Conservation (phyloP, 2,113 vertebrate genomes). For the Bubalus kerabau region DNA sequence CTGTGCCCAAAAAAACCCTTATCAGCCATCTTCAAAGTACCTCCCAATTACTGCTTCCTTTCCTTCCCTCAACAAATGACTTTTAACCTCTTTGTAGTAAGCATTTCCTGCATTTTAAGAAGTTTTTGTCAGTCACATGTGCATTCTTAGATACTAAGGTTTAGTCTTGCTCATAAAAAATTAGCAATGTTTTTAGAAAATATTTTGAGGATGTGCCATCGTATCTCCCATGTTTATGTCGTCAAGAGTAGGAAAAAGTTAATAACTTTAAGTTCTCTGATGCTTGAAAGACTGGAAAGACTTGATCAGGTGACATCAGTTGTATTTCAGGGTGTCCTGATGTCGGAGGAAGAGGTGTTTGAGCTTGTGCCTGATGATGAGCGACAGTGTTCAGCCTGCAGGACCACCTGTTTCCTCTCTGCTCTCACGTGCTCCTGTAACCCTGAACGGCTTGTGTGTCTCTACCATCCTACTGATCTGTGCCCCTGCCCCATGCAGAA, state of each 20-base stretch:
- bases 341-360: constrained; percentile 96
- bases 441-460: constrained; percentile 92
- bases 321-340: constrained; percentile 88
- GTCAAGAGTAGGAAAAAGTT: background rate
- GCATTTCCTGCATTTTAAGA: background rate
- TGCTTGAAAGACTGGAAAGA: constrained; percentile 8
- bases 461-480: constrained; percentile 89
- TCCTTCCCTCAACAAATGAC: background rate
- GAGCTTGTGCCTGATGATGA: constrained; percentile 97
- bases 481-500: constrained; percentile 91
- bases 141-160: background rate
- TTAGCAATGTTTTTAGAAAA: background rate
- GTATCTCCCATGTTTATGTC: background rate
- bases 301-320: background rate
- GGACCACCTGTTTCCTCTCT: constrained; percentile 98
- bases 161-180: background rate
- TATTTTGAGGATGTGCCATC: background rate
- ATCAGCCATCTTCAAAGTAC: background rate
- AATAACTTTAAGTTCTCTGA: background rate
- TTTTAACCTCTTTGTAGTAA: background rate
- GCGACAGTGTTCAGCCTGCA: constrained; percentile 94
- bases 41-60: background rate
- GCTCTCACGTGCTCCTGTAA: constrained; percentile 96
- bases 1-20: background rate
- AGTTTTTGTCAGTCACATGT: background rate